Evolutionary conservation across 2,888 invertebrate species (phyloP).

Genomic region (Synanthedon myopaeformis): DNA sequence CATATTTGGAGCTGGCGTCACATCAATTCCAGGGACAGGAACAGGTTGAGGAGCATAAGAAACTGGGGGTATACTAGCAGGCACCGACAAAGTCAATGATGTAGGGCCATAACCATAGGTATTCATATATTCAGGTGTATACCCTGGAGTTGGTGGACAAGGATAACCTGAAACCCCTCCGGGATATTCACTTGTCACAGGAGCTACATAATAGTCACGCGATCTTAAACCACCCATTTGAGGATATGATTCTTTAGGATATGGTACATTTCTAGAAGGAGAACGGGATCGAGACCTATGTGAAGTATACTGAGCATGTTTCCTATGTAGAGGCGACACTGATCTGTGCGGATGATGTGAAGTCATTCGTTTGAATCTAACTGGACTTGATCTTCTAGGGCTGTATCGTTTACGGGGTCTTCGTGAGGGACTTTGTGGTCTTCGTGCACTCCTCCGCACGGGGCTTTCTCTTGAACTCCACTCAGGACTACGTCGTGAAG

Average conservation of each 20-base stretch:
- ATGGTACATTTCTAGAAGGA: slow-evolving; percentile 6
- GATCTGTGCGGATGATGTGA: neutral
- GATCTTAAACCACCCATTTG: slow-evolving; percentile 1
- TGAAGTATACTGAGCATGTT: too few relatives aligned
- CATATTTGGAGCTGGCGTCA: slow-evolving; percentile 14
- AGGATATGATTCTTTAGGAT: slow-evolving; percentile 21
- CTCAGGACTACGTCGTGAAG: slow-evolving; percentile 7
- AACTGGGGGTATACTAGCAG: slow-evolving; percentile 1
- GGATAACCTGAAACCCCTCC: slow-evolving; percentile 11
- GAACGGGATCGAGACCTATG: neutral
- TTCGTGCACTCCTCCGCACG: slow-evolving; percentile 3
- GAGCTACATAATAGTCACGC: neutral
- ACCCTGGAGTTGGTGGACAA: slow-evolving; percentile 19
- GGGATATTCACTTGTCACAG: slow-evolving; percentile 10
- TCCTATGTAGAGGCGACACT: neutral
- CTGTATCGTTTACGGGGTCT: slow-evolving; percentile 2
- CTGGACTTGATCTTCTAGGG: neutral
- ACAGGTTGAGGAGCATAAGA: slow-evolving; percentile 13
- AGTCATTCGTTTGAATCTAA: neutral
- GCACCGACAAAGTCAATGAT: slow-evolving; percentile 1
- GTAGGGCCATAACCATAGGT: slow-evolving; percentile 29
- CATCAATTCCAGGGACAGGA: slow-evolving; percentile 9
- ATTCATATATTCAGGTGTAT: slow-evolving; percentile 21
- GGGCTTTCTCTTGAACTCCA: slow-evolving; percentile 7
- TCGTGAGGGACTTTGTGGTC: slow-evolving; percentile 6